phyloP scores from a whole-genome alignment of 2,797 vertebrate species.

The Falco concolor region DNA sequence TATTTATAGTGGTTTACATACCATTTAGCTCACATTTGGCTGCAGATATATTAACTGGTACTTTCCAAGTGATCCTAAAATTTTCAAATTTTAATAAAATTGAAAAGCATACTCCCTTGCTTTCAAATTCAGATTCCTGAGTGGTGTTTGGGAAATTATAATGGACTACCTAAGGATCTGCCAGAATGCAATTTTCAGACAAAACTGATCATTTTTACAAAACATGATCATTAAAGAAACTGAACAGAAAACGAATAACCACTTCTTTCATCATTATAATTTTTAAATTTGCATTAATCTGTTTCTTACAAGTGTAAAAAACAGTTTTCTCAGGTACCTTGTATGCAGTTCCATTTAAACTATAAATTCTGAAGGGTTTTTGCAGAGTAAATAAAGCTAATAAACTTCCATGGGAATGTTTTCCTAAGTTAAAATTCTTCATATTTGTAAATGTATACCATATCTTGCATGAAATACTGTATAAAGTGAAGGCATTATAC shows the following conservation, averaged over 20 bases:
- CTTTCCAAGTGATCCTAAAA: background rate
- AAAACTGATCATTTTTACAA: background rate
- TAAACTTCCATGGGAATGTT: background rate
- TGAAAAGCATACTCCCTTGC: background rate
- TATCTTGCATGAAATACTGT: background rate
- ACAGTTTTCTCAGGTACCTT: background rate
- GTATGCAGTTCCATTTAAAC: background rate
- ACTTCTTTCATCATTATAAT: background rate
- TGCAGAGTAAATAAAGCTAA: background rate
- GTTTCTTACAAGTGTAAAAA: background rate
- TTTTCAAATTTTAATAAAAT: background rate
- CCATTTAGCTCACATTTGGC: background rate
- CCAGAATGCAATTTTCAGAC: background rate
- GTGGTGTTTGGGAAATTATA: background rate
- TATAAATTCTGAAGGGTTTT: background rate
- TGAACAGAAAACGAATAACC: background rate
- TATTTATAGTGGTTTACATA: background rate
- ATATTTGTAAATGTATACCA: background rate
- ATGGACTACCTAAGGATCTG: background rate
- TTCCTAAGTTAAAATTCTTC: background rate
- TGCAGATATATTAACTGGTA: background rate
- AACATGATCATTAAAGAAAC: background rate
- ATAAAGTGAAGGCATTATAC: background rate
- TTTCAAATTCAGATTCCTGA: background rate
- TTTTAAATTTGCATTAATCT: background rate